Conservation (phyloP, 2,113 vertebrate genomes). For the Semnornis frantzii region DNA sequence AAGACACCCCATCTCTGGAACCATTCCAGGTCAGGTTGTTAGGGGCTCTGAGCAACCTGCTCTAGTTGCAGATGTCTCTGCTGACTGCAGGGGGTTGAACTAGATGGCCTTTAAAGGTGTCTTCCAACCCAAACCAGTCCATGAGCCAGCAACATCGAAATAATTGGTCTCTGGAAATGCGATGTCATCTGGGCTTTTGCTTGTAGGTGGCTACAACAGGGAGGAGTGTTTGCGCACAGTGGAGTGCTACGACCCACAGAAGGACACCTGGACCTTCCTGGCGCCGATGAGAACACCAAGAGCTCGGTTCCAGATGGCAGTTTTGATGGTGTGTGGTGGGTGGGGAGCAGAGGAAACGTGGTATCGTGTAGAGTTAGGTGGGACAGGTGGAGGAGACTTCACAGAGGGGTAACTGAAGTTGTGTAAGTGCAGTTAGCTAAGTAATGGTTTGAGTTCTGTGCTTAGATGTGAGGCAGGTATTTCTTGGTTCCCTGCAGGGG, state of each 20-base stretch:
- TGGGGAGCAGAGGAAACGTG: background rate
- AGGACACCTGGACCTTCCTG: constrained; percentile 91
- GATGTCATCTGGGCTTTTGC: background rate
- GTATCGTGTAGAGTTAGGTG: background rate
- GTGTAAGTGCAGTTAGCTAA: rapidly evolving
- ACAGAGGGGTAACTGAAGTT: background rate
- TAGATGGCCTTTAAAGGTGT: background rate
- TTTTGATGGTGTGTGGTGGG: constrained; percentile 85
- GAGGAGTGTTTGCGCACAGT: constrained; percentile 97
- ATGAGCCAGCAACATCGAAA: background rate
- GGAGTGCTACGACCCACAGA: constrained; percentile 91
- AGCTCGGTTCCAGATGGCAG: constrained; percentile 98
- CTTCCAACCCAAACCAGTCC: background rate
- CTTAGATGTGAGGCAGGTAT: background rate
- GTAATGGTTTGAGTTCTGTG: rapidly evolving
- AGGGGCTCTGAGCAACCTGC: no score
- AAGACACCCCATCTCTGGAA: background rate
- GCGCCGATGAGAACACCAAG: constrained; percentile 96
- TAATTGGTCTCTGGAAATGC: background rate
- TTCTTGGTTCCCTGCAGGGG: constrained; percentile 74
- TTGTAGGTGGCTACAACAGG: constrained; percentile 93
- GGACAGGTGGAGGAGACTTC: rapidly evolving
- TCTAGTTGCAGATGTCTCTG: no score
- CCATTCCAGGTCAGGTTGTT: background rate
- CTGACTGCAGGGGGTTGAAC: background rate